Evolutionary conservation across 2,797 vertebrate genomes (phyloP), one percentile per base, ranked within the genome.

Genomic region (Sitta carolinensis): DNA sequence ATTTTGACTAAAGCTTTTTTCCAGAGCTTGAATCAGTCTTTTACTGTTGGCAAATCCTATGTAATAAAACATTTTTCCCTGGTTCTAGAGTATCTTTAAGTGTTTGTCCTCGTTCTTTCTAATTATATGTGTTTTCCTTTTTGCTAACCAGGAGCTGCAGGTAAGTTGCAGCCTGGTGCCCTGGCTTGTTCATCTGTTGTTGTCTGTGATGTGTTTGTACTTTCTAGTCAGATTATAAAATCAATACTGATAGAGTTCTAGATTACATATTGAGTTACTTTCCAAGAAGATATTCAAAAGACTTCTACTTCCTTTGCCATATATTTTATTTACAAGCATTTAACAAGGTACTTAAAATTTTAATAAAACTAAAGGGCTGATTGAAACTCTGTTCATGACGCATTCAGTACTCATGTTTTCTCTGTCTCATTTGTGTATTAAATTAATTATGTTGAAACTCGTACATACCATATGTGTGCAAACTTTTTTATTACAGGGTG

Each of bases 61-160:
- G 62, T 95, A 96, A 96, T 95, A 96, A 94, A 96, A 94, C 91
- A 91, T 97, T 97, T 97, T 86, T 96, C 97, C 96, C 91, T 89
- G 96, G 96, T 97, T 97, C 92, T 97, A 98, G 96, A 59, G 77
- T 97, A 97, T 97, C 97, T 97, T 97, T 98, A 93, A 98, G 95
- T 98, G 98, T 98, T 97, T 97, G 98, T 97, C 98, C 98, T 98
- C 97, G 97, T 98, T 98, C 97, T 98, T 96, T 98, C 98, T 99
- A 99, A 99, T 98, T 98, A 93, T 98, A 84, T 99, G 97, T 99
- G 98, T 98, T 98, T 98, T 98, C 98, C 98, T 98, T 99, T 98
- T 98, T 99, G 99, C 99, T 97, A 98, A 99, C 99, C 99, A 99
- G 99, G 99, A 99, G 98, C 98, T 99, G 97, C 99, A 99, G 99